Evolutionary conservation across 2,888 invertebrate genomes (phyloP), one percentile per base, ranked within the genome.

Genomic region (Drosophila bunnanda): DNA sequence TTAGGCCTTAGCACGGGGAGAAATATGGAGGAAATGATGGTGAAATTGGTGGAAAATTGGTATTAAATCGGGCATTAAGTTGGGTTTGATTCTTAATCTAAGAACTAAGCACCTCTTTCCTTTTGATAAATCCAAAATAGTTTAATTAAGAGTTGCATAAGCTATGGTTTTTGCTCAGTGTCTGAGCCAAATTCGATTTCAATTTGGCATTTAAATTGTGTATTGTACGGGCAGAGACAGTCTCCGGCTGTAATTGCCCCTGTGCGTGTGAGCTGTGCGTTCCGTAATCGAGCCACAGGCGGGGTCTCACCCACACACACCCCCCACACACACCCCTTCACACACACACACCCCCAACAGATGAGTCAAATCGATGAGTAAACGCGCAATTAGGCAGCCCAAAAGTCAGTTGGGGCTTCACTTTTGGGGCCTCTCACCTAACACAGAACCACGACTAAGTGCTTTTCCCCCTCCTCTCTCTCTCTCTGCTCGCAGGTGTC

Each of bases 401-500:
- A 34, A 59, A 61, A 64, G 46, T 53, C 59, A 58, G 57, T 52
- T 28, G 52, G 34, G 32, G 38, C 38, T 36, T 43, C 67, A 41
- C 48, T 59, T 58, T 58, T 58, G 38, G 28, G 52, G 52, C 36
- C 17, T 36, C 41, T 36, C 58, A 39, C 30, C 54, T 54, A 15
- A 41, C 32, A 10, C 30, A 38, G 38, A 12, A 48, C 28, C 52
- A 20, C 20, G 13, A 72, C 62, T 70, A 53, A 32, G 50, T 41
- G 68, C 59, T 41, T 28, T 15, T 20, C 62, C 41, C n/a, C 30
- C 38, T 15, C 34, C 17, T 20, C 65, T 34, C 30, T 20, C 43
- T 53, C 55, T 48, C 30, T 52, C 25, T 20, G 22, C 56, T 6
- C 9, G 1, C 92, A 96, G 95, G 96, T 96, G 71, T 96, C 96